A percentile compares a stretch with the other conserved stretches of the same genome.
phyloP scores from a whole-genome alignment of 2,113 vertebrate species.

The Neomonachus schauinslandi region DNA sequence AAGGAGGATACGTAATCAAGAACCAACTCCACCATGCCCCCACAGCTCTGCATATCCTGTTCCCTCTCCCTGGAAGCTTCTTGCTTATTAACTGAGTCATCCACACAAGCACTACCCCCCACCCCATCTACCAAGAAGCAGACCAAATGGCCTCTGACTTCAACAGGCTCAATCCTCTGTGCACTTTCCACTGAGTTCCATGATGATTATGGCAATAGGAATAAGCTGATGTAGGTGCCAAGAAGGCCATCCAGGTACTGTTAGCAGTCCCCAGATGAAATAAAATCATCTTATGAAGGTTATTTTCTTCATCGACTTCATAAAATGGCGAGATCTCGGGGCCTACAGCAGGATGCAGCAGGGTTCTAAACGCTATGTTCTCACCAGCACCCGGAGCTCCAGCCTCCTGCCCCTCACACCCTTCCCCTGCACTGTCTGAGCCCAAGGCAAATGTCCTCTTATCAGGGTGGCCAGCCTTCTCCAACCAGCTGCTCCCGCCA shows the following conservation, averaged over 20 bases:
- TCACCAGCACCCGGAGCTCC: neutral
- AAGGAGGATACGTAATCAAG: neutral
- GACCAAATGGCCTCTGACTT: neutral
- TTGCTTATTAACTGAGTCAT: neutral
- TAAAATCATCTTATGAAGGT: neutral
- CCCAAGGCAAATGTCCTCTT: neutral
- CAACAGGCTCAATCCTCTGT: neutral
- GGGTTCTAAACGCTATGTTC: neutral
- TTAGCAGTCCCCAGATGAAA: neutral
- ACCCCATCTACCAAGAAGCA: neutral
- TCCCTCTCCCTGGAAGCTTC: neutral
- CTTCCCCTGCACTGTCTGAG: neutral
- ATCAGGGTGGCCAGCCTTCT: neutral
- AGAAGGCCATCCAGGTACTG: neutral
- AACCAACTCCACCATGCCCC: rapidly evolving
- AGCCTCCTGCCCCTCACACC: rapidly evolving
- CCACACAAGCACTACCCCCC: neutral
- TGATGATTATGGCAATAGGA: rapidly evolving
- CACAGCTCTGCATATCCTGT: neutral
- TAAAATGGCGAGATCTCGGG: neutral
- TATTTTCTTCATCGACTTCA: neutral
- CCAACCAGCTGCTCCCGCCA: neutral
- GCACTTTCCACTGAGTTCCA: neutral
- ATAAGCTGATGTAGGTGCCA: neutral
- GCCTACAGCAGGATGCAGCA: neutral